These are phyloP conservation scores for Alviniconcha marisindica DNA, from an alignment of 1,140 invertebrate species.

Conservation along the genomic window DNA sequence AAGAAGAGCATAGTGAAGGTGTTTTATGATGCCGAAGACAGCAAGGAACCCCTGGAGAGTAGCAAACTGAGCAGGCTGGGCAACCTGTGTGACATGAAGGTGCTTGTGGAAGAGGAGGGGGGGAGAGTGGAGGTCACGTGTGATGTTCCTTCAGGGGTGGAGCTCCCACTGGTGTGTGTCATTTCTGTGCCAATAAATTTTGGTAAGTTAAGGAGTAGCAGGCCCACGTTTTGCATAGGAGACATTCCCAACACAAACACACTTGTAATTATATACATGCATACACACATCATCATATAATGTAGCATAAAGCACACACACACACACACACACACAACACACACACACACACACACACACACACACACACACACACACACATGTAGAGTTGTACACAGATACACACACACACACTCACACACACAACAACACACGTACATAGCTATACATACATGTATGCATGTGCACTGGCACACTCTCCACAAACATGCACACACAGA, in stretches of 20 bases:
- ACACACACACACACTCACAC: not conserved
- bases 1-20: conserved; percentile 1
- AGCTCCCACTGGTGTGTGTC: conserved; percentile 22
- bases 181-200: conserved; percentile 20
- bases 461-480: not conserved
- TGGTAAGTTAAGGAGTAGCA: too few species aligned
- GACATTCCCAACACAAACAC: not conserved
- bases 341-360: not conserved
- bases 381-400: too few species aligned
- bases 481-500: too few species aligned
- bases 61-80: conserved; percentile 1
- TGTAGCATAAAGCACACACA: too few species aligned
- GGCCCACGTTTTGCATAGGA: not conserved
- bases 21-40: not conserved
- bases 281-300: too few species aligned
- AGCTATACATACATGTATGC: not conserved
- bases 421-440: not conserved
- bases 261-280: not conserved
- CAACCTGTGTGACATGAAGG: conserved; percentile 13
- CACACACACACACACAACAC: not conserved
- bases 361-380: not conserved
- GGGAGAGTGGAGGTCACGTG: not conserved
- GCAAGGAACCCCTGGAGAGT: not conserved
- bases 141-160: conserved; percentile 4
- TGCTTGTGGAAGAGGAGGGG: not conserved